Percentiles rank a stretch among this genome's conserved stretches.
Evolutionary conservation across 2,797 vertebrate genomes (phyloP).

Genomic region (Nyctibius grandis): DNA sequence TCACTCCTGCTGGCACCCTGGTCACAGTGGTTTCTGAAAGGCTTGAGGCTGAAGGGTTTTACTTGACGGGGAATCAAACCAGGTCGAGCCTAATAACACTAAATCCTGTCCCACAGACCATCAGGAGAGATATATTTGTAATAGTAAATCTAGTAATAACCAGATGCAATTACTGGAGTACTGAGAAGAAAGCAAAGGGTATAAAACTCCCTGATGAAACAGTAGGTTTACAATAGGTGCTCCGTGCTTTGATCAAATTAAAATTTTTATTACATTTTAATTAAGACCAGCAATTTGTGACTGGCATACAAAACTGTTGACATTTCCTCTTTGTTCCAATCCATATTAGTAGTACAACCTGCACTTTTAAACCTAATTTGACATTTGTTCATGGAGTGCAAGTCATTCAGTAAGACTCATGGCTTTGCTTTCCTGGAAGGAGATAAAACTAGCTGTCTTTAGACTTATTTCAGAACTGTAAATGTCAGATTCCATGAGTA

Average conservation of each 20-base stretch:
- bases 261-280: slow-evolving; percentile 25
- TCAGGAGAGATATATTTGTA: background rate
- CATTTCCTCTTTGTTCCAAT: background rate
- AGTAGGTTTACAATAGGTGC: slow-evolving; percentile 10
- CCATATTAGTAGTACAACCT: background rate
- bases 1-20: background rate
- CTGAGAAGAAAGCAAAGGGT: background rate
- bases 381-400: background rate
- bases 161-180: background rate
- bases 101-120: background rate
- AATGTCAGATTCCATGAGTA: background rate
- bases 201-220: background rate
- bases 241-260: slow-evolving; percentile 26
- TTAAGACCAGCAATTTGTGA: slow-evolving; percentile 20
- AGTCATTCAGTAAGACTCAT: background rate
- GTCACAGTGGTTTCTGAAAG: background rate
- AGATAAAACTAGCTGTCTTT: background rate
- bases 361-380: background rate
- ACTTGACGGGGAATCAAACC: background rate
- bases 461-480: background rate
- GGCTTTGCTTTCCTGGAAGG: background rate
- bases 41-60: background rate
- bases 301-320: background rate
- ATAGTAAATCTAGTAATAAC: slow-evolving; percentile 6
- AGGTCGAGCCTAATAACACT: background rate